Base-by-base conservation (phyloP, 1,140 invertebrate genomes). In the Macrocentrus cingulum region DNA sequence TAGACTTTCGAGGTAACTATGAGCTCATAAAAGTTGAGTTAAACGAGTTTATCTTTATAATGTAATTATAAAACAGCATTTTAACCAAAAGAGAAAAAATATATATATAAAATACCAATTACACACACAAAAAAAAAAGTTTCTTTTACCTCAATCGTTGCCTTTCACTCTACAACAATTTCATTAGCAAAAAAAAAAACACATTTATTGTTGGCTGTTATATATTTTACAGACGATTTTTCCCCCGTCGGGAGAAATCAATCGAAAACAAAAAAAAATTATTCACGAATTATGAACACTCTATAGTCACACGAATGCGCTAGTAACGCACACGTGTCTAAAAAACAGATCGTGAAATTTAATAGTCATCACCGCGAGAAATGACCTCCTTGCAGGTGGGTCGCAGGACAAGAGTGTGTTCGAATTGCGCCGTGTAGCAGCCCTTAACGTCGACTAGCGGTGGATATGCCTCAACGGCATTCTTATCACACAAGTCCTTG, bases 361-460 rank as follows among this genome's bases (percentile, higher is more conserved):
- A 99, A 77, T 98, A 99, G 78, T 99, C 97, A 55, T 93, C 90
- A 48, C 97, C 97, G 56, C 96, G 87, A 9, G 94, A 97, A 18
- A 99, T 88, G 3, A 99, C 88, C 82, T 99, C 98, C 80, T 99
- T 99, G 82, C 96, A 99, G 0, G 97, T 98, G 9, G 98, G 97
- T 68, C 97, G 84, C 42, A 99, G 82, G 42, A 99, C 86, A 68
- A 99, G 94, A 0, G 98, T 99, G 79, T 99, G 98, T 77, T 99
- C 98, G 76, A 94, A 99, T 79, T 99, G 98, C 44, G 98, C 98
- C 0, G 97, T 99, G 79, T 99, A 99, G 75, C 91, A 97, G 56
- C 97, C 97, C 76, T 97, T 98, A 22, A 94, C 86, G 75, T 99
- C 98, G 74, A 96, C 99, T 16, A 99, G 84, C 2, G 98, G 98